phyloP scores from a whole-genome alignment of 2,888 invertebrate species.

The Clepsis dumicolana region DNA sequence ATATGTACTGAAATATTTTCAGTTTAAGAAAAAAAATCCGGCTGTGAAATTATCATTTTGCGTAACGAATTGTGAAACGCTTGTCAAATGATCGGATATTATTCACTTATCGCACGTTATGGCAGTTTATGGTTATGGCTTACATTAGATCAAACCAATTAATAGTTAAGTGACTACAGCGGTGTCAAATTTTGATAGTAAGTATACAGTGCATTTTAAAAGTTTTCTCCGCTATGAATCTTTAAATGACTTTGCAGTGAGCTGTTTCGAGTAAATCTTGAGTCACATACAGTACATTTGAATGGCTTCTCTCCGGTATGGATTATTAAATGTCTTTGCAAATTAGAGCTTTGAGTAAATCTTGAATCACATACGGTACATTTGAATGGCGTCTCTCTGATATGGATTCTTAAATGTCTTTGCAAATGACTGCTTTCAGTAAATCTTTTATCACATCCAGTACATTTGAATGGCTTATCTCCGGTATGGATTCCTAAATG shows the following conservation, averaged over 20 bases:
- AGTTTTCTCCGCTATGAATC: not conserved
- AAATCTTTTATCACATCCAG: conserved; percentile 26
- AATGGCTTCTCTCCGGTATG: conserved; percentile 47
- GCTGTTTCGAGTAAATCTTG: not conserved
- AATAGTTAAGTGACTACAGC: too few species aligned
- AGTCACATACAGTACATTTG: conserved; percentile 29
- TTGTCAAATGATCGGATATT: too few species aligned
- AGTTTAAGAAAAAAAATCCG: too few species aligned
- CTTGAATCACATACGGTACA: conserved; percentile 33
- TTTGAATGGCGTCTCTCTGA: conserved; percentile 44
- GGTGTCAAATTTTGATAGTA: too few species aligned
- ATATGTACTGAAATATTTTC: too few species aligned
- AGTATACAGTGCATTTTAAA: not conserved
- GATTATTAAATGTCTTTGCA: conserved; percentile 40
- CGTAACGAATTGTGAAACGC: too few species aligned
- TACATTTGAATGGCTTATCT: conserved; percentile 43
- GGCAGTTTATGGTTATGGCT: too few species aligned
- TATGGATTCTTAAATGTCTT: conserved; percentile 45
- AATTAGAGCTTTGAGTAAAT: not conserved
- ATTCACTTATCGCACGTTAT: too few species aligned
- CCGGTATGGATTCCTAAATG: conserved; percentile 47
- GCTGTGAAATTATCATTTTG: too few species aligned
- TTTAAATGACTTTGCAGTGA: not conserved
- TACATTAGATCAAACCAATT: too few species aligned
- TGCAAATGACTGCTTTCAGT: not conserved